phyloP scores from a whole-genome alignment of 1,140 invertebrate genomes.

The Eufriesea mexicana region DNA sequence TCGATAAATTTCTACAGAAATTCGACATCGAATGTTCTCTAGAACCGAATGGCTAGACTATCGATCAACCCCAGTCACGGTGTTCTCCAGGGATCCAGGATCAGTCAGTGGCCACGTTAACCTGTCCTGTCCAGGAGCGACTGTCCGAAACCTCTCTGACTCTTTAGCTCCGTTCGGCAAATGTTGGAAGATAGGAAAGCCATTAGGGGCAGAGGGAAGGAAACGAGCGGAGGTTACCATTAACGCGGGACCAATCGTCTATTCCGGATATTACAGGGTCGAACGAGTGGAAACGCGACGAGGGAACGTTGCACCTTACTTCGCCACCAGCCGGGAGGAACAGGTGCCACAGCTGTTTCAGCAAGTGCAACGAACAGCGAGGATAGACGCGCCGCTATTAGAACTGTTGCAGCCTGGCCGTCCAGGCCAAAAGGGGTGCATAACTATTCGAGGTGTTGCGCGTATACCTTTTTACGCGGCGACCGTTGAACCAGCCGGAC shows the following conservation, averaged over 20 bases:
- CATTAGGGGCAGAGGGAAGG: neutral
- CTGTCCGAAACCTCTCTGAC: no score
- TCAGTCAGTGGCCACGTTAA: no score
- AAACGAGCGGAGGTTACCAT: slow-evolving; percentile 52
- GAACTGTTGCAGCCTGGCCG: slow-evolving; percentile 72
- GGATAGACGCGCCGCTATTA: slow-evolving; percentile 74
- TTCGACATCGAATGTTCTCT: no score
- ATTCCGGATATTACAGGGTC: slow-evolving; percentile 68
- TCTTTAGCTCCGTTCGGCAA: slow-evolving; percentile 6
- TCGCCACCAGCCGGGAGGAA: slow-evolving; percentile 60
- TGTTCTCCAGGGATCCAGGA: no score
- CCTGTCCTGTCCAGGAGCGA: no score
- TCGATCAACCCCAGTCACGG: neutral
- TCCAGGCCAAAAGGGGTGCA: slow-evolving; percentile 72
- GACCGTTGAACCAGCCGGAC: slow-evolving; percentile 73
- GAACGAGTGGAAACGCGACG: slow-evolving; percentile 53
- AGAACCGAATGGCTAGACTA: neutral
- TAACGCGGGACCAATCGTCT: slow-evolving; percentile 67
- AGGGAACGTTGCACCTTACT: slow-evolving; percentile 77
- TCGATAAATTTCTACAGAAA: no score
- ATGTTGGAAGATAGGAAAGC: slow-evolving; percentile 1
- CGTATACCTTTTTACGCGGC: slow-evolving; percentile 58
- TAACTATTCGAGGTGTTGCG: slow-evolving; percentile 74
- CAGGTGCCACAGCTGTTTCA: slow-evolving; percentile 79
- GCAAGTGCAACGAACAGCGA: slow-evolving; percentile 77